Conservation (phyloP, 1,140 invertebrate genomes). For the Drosophila micromelanica region DNA sequence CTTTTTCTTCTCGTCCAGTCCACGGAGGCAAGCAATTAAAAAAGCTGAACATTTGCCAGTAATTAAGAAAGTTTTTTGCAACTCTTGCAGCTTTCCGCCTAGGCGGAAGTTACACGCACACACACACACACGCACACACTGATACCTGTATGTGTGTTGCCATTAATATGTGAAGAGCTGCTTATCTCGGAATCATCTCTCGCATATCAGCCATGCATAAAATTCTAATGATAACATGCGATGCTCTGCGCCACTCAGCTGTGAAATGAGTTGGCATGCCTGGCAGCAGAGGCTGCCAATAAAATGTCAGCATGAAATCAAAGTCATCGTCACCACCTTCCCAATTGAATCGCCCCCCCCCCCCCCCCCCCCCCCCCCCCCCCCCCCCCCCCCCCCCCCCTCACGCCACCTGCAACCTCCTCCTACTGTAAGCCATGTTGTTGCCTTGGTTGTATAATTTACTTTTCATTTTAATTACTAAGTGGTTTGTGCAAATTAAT, state of each 20-base stretch:
- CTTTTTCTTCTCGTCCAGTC: neutral
- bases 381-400: too few species aligned
- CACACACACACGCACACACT: neutral
- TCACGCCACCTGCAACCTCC: too few species aligned
- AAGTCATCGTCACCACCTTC: constrained; percentile 24
- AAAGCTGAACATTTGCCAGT: constrained; percentile 17
- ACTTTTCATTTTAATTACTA: constrained; percentile 80
- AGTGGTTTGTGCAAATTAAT: constrained; percentile 77
- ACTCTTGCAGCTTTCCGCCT: constrained; percentile 9
- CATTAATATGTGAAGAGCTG: constrained; percentile 5
- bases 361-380: too few species aligned
- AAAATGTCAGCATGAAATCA: constrained; percentile 57
- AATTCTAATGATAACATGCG: constrained; percentile 47
- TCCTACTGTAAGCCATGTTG: constrained; percentile 1
- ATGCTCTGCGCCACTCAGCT: constrained; percentile 47
- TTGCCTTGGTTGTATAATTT: constrained; percentile 61
- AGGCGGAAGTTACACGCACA: neutral
- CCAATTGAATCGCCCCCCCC: neutral
- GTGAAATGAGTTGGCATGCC: constrained; percentile 50
- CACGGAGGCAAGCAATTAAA: constrained; percentile 24
- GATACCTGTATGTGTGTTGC: neutral
- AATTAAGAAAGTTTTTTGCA: constrained; percentile 37
- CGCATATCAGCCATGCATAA: constrained; percentile 38
- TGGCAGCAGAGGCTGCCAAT: constrained; percentile 49
- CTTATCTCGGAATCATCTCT: constrained; percentile 13